Conservation (phyloP, 2,888 invertebrate species). For the Oscheius sp. region DNA sequence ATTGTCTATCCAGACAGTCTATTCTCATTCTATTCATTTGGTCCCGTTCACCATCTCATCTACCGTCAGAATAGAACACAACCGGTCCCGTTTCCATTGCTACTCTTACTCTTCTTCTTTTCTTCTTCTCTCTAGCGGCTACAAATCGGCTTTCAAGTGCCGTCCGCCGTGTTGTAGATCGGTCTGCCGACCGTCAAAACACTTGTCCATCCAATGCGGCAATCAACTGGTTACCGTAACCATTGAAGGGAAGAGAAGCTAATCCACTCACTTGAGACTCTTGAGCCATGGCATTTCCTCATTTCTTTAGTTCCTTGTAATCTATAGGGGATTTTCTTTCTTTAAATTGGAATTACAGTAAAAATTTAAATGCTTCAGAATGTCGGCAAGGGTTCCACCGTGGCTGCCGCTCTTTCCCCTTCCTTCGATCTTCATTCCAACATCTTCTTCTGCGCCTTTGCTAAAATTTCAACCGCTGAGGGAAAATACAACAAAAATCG, state of each 20-base stretch:
- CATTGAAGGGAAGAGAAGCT: background rate
- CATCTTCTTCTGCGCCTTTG: background rate
- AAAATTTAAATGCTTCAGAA: constrained; percentile 9
- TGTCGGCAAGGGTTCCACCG: constrained; percentile 33
- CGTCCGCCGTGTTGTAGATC: background rate
- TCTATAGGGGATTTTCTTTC: background rate
- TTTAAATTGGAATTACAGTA: background rate
- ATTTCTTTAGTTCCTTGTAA: background rate
- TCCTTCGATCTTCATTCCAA: constrained; percentile 27
- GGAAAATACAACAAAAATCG: background rate
- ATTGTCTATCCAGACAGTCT: background rate
- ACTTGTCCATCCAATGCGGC: constrained; percentile 23
- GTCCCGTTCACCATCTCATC: background rate
- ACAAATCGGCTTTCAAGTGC: constrained; percentile 36
- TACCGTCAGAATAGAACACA: constrained; percentile 6
- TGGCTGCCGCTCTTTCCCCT: constrained; percentile 39
- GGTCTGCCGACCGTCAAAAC: constrained; percentile 3
- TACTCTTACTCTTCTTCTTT: background rate
- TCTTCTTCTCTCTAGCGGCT: constrained; percentile 26
- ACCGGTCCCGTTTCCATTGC: constrained; percentile 14
- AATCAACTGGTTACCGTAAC: constrained; percentile 36
- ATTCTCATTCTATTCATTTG: background rate
- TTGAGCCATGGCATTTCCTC: constrained; percentile 8
- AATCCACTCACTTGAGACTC: background rate
- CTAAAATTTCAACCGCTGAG: too few species aligned